These are phyloP conservation scores for Zootermopsis nevadensis DNA, from an alignment of 2,888 invertebrate genomes.

Conservation along the genomic window DNA sequence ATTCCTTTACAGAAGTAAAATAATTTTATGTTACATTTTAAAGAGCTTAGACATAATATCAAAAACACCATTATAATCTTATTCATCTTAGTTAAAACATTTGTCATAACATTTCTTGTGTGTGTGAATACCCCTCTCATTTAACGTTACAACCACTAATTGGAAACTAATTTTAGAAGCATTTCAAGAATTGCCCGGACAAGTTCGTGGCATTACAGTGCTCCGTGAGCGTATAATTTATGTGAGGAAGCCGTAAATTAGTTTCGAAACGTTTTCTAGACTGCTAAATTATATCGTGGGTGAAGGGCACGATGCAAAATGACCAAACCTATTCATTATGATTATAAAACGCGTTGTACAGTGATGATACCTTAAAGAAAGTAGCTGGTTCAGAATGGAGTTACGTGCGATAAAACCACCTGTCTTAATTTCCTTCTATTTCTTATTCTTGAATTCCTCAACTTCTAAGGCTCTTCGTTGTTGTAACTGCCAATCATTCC, in stretches of 20 bases:
- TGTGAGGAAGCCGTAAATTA: conserved; percentile 42
- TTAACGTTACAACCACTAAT: neutral
- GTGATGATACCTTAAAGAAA: conserved; percentile 26
- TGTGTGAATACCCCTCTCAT: neutral
- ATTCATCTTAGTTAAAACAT: neutral
- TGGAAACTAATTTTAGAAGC: conserved; percentile 18
- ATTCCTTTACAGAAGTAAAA: no score
- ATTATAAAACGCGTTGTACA: conserved; percentile 30
- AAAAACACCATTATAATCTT: neutral
- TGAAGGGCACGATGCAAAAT: conserved; percentile 39
- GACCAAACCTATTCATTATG: conserved; percentile 32
- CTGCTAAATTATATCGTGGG: conserved; percentile 42
- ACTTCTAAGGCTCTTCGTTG: no score
- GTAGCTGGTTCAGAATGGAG: neutral
- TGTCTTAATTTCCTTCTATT: no score
- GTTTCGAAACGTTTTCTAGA: conserved; percentile 31
- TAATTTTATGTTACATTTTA: no score
- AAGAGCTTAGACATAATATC: neutral
- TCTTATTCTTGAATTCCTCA: no score
- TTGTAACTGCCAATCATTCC: no score
- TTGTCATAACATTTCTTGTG: neutral
- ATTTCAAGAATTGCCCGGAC: neutral
- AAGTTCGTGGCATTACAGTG: neutral
- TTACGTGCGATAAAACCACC: neutral
- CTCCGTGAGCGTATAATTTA: conserved; percentile 16